Evolutionary conservation across 1,140 invertebrate genomes (phyloP).

Genomic region (Aphis gossypii): DNA sequence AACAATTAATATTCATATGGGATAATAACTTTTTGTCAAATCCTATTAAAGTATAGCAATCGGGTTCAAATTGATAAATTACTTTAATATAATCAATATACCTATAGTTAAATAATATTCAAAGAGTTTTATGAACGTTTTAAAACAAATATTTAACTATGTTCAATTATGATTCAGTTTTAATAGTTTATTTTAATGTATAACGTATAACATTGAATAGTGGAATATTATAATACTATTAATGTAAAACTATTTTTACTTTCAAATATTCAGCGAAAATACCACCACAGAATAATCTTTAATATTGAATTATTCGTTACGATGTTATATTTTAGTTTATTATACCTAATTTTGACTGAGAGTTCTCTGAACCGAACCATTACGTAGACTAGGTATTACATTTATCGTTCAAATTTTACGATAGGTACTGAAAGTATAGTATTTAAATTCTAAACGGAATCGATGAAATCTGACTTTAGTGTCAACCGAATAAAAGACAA

Average conservation of each 20-base stretch:
- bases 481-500: background rate
- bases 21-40: background rate
- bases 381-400: background rate
- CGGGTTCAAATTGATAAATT: background rate
- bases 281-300: background rate
- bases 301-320: background rate
- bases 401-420: background rate
- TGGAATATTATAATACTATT: background rate
- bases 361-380: background rate
- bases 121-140: background rate
- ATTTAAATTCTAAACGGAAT: background rate
- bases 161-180: background rate
- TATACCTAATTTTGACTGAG: background rate
- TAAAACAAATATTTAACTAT: background rate
- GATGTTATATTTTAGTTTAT: background rate
- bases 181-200: too few relatives aligned
- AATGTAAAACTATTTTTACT: background rate
- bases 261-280: background rate
- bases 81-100: background rate
- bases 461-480: accelerated
- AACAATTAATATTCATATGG: background rate
- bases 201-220: background rate
- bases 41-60: background rate
- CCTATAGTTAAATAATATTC: background rate
- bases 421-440: background rate